Base-by-base conservation (phyloP, 2,113 vertebrate species). In the Planiliza haematocheilus region DNA sequence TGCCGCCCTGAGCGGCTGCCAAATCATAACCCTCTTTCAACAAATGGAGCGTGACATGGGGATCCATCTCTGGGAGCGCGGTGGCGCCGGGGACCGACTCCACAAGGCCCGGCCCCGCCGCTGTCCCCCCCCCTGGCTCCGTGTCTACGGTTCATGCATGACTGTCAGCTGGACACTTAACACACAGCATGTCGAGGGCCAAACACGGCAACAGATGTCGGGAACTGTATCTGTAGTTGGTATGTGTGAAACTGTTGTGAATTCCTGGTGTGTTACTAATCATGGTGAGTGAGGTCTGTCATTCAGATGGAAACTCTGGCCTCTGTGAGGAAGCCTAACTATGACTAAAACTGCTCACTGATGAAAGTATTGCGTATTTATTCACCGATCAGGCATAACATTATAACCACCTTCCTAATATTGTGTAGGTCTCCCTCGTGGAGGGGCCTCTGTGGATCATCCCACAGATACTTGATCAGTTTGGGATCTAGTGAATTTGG, bases 171-270 rank as follows among this genome's bases (percentile, higher is more conserved):
- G 77, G 58, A 53, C 78, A 53, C 45, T 79, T 57, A 61, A 69
- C 72, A 56, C 38, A 4, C 52, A 3, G 50, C 24, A 2, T 12
- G 50, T 58, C 18, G 3, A n/a, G 61, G 21, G 0, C 79, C 72
- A 70, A 77, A 72, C 68, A 36, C 55, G 12, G 45, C 59, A 74
- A 65, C 82, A 89, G n/a, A 82, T 84, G 87, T 69, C 51, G 48
- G 46, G n/a, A 24, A 61, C 73, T 45, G 34, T 16, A 13, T 70
- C 20, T 70, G 59, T 67, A 17, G 67, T 45, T 64, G 50, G 67
- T 56, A 38, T n/a, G 68, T 61, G 56, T 7, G 0, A 60, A 41
- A 30, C 10, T 11, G 48, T 16, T 0, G 36, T 73, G 0, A 68
- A 66, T 61, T 51, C 37, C 58, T 51, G 43, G 37, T 41, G 14